Evolutionary conservation across 2,113 vertebrate species (phyloP).

Genomic region (Oenanthe melanoleuca): DNA sequence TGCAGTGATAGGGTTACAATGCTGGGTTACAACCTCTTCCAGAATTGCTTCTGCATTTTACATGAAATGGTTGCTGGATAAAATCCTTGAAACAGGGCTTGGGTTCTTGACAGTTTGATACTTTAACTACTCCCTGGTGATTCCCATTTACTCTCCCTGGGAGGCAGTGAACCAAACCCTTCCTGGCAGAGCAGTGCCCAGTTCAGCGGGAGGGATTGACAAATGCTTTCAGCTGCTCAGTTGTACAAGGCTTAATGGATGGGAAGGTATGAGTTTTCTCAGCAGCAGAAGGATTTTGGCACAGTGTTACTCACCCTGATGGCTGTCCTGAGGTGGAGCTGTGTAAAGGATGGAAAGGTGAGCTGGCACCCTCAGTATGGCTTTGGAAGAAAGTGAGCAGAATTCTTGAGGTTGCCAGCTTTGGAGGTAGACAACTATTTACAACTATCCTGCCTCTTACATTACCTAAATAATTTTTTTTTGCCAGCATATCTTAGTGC

Average conservation of each 20-base stretch:
- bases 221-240: background rate
- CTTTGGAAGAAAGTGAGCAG: background rate
- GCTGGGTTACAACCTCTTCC: background rate
- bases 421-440: background rate
- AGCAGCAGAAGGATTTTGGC: background rate
- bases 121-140: background rate
- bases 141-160: background rate
- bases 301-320: background rate
- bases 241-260: background rate
- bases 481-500: accelerated
- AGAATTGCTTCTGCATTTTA: background rate
- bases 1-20: background rate
- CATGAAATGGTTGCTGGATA: background rate
- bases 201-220: background rate
- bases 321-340: background rate
- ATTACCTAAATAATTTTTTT: background rate
- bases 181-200: accelerated
- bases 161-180: background rate
- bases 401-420: background rate
- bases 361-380: background rate
- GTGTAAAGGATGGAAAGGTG: background rate
- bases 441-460: background rate
- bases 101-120: background rate
- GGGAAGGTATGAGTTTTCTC: background rate
- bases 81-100: background rate